Evolutionary conservation across 2,113 vertebrate species (phyloP).

Genomic region (Tragelaphus buxtoni): DNA sequence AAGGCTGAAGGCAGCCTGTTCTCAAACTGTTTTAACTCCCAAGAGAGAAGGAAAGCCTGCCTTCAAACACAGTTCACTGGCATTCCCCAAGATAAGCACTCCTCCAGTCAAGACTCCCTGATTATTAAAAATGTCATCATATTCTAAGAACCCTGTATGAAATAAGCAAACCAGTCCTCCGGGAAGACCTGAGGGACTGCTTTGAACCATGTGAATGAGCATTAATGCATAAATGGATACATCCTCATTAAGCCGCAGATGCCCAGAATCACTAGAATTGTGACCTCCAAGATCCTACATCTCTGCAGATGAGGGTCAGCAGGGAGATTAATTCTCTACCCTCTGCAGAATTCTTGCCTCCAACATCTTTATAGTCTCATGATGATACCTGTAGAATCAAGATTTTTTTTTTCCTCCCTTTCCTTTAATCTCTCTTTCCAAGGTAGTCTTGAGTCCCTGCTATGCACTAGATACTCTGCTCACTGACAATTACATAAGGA

Average conservation of each 20-base stretch:
- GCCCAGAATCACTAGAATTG: background rate
- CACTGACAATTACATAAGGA: conserved; percentile 49
- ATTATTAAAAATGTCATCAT: conserved; percentile 39
- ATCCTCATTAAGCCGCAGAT: conserved; percentile 26
- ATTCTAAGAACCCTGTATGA: conserved; percentile 14
- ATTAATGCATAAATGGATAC: conserved; percentile 15
- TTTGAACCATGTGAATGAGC: conserved; percentile 30
- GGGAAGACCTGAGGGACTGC: conserved; percentile 29
- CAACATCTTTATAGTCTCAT: conserved; percentile 33
- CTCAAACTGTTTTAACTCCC: background rate
- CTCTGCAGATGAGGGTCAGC: background rate
- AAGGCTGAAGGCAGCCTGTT: background rate
- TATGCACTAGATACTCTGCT: conserved; percentile 25
- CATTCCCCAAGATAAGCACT: background rate
- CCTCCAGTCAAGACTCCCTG: background rate
- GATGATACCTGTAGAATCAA: conserved; percentile 35
- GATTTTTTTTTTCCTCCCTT: background rate
- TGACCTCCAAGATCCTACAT: background rate
- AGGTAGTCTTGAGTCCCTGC: conserved; percentile 42
- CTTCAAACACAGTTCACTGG: conserved; percentile 1
- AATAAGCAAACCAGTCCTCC: conserved; percentile 35
- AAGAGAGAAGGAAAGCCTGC: background rate
- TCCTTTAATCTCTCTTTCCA: conserved; percentile 59
- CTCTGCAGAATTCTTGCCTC: background rate
- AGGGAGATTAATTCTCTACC: background rate